Evolutionary conservation across 2,797 vertebrate genomes (phyloP).

Genomic region (Hapalemur alaotrensis): DNA sequence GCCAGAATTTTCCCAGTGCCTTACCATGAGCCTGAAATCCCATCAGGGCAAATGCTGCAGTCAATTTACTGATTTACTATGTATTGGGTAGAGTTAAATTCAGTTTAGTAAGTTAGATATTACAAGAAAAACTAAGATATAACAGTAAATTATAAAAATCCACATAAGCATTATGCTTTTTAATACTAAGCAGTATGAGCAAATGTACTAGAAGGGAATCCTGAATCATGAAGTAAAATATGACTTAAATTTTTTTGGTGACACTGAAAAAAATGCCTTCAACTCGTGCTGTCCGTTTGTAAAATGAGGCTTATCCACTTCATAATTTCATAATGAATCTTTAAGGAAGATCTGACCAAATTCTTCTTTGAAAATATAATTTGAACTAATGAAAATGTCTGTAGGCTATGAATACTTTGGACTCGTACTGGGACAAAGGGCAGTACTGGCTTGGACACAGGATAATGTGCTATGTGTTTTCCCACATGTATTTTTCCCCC

Average conservation of each 20-base stretch:
- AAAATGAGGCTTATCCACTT: constrained; percentile 23
- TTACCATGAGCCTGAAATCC: constrained; percentile 4
- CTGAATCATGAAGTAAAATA: not conserved
- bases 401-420: not conserved
- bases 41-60: not conserved
- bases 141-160: constrained; percentile 19
- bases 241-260: not conserved
- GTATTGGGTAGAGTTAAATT: not conserved
- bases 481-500: not conserved
- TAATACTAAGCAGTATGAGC: not conserved
- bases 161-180: not conserved
- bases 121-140: constrained; percentile 22
- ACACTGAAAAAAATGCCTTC: not conserved
- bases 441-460: not conserved
- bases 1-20: constrained; percentile 15
- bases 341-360: not conserved
- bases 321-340: not conserved
- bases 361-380: constrained; percentile 36
- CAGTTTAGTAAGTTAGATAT: constrained; percentile 15
- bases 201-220: not conserved
- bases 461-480: not conserved
- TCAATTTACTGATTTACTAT: not conserved
- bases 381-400: constrained; percentile 8
- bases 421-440: not conserved
- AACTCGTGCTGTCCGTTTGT: not conserved